Evolutionary conservation across 2,888 invertebrate species (phyloP).

Genomic region (Lithophane semibrunnea): DNA sequence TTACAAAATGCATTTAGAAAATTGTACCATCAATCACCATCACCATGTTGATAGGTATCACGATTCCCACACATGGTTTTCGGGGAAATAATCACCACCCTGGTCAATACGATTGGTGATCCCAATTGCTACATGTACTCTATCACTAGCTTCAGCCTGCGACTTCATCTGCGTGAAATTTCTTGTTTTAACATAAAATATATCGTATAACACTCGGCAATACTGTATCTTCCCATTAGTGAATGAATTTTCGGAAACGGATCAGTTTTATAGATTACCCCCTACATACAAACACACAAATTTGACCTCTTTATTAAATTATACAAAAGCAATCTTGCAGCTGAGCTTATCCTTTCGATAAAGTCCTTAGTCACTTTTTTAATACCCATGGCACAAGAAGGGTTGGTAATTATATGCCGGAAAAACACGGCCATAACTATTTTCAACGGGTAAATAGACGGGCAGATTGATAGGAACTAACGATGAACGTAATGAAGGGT

Average conservation of each 20-base stretch:
- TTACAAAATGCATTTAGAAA: conserved; percentile 17
- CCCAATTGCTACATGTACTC: background rate
- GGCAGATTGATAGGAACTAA: conserved; percentile 26
- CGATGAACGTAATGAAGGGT: conserved; percentile 33
- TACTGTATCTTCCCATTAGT: background rate
- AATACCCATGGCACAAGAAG: background rate
- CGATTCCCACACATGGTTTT: background rate
- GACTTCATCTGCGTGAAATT: background rate
- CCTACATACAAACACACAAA: background rate
- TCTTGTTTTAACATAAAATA: no score
- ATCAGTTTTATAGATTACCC: background rate
- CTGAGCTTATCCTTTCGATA: background rate
- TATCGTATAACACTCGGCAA: background rate
- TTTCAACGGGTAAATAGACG: conserved; percentile 16
- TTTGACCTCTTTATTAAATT: background rate
- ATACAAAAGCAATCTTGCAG: background rate
- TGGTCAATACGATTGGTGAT: background rate
- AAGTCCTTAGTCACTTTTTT: background rate
- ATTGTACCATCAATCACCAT: background rate
- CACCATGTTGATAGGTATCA: background rate
- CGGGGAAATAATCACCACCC: background rate
- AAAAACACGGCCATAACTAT: background rate
- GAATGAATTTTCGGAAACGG: background rate
- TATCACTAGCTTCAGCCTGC: background rate
- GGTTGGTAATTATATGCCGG: background rate